Base-by-base conservation (phyloP, 2,113 vertebrate species). In the Trinectes maculatus region DNA sequence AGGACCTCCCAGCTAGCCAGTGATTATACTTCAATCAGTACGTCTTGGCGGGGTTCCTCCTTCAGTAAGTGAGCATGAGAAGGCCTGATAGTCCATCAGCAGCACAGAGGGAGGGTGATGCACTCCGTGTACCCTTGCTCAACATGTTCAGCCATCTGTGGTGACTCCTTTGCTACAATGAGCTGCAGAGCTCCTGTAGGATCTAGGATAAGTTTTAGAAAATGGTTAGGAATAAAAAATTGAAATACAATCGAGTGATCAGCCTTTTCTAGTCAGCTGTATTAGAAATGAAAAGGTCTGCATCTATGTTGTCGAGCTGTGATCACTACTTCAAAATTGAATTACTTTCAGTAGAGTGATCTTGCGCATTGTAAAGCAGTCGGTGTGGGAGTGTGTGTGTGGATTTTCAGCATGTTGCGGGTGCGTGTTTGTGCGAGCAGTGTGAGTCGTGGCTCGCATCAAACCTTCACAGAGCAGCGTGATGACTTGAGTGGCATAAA, bases 11-110 rank as follows among this genome's bases (percentile, higher is more conserved):
- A 53, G 46, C 57, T 57, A 25, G 76, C 55, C 1, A 0, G 8
- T 29, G 31, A 74, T 87, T 80, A 74, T 26, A 18, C 44, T 68
- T 53, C 63, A 79, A 82, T 86, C 77, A 79, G 83, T 70, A 74
- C 52, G 55, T 66, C 79, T 37, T 49, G 61, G 67, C 43, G 44
- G 76, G 73, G 74, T 53, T 55, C 68, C 73, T 59, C 15, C 58
- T 79, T 44, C 13, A 71, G 46, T 44, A 44, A 74, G 69, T 56
- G 80, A 72, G 77, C 68, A 77, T 40, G 68, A 70, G 69, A 54
- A 47, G 52, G 37, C 57, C 73, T 7, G 53, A 65, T 70, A 61
- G 82, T 75, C 82, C 71, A 81, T 85, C 80, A 79, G 56, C 44
- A 2, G 33, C 82, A 16, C 80, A 58, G 67, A 71, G 83, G 76